Evolutionary conservation across 2,888 invertebrate genomes (phyloP).

Genomic region (Mactromeris polynyma): DNA sequence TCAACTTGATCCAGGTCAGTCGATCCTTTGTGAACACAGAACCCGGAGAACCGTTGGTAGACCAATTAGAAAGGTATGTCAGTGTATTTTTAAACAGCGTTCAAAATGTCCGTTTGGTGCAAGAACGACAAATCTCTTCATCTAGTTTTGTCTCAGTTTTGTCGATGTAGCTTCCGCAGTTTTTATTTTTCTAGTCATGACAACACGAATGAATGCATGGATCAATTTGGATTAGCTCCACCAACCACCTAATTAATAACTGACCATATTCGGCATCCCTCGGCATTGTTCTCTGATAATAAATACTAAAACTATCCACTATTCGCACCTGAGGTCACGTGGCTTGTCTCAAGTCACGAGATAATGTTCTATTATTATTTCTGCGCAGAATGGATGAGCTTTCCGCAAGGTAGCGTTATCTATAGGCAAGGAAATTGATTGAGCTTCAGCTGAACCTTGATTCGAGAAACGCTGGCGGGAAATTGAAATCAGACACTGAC

Average conservation of each 20-base stretch:
- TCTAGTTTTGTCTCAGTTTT: no score
- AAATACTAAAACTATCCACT: neutral
- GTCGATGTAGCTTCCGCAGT: no score
- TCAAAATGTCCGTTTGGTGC: no score
- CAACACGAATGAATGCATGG: neutral
- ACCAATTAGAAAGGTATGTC: no score
- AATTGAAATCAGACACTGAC: neutral
- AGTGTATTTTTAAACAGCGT: no score
- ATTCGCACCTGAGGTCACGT: constrained; percentile 43
- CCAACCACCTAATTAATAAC: neutral
- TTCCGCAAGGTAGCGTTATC: neutral
- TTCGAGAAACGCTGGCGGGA: neutral
- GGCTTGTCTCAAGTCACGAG: constrained; percentile 6
- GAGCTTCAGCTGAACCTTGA: neutral
- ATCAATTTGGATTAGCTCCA: neutral
- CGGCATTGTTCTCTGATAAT: neutral
- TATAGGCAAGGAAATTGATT: neutral
- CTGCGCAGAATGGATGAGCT: neutral
- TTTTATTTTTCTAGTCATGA: no score
- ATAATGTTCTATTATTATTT: constrained; percentile 21
- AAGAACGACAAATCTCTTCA: no score
- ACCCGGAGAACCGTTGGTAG: no score
- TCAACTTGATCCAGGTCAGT: no score
- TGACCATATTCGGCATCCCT: neutral
- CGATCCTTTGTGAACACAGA: no score